Base-by-base conservation (phyloP, 2,797 vertebrate genomes). In the Tachyglossus aculeatus region DNA sequence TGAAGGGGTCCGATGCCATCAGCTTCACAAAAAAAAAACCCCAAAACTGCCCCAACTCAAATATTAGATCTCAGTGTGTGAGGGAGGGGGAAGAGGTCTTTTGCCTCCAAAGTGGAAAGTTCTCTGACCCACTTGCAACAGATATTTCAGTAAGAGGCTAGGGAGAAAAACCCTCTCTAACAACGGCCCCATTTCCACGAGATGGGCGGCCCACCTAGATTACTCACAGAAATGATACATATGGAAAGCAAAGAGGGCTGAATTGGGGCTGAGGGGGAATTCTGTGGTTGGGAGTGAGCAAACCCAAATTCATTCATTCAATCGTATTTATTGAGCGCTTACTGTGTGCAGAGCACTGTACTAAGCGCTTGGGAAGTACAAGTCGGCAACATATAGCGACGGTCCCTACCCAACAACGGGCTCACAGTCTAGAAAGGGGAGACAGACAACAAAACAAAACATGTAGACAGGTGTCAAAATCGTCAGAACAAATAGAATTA, bases 111-210 rank as follows among this genome's bases (percentile, higher is more conserved):
- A 86, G 64, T 82, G 82, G 73, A 86, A 87, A 88, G 75, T 76
- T 70, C 53, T 57, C 33, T 91, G 91, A 91, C 91, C 92, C 89
- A 93, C 71, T 93, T 91, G 89, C 79, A 82, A 81, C 82, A 80
- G 84, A 50, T 87, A 59, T 94, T 91, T 90, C 91, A 83, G 91
- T 91, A 92, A 92, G 67, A 5, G 3, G 48, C 59, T 55, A 38
- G 67, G 74, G 59, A 89, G 77, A 88, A 91, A 87, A 81, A 52
- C 78, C 79, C 73, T 19, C 60, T 67, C n/a, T n/a, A n/a, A n/a
- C n/a, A n/a, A n/a, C n/a, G n/a, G n/a, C n/a, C n/a, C n/a, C n/a
- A n/a, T n/a, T n/a, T n/a, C n/a, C n/a, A n/a, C n/a, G n/a, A n/a
- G n/a, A n/a, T n/a, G n/a, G n/a, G n/a, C n/a, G n/a, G n/a, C n/a